Evolutionary conservation across 1,140 invertebrate genomes (phyloP), one percentile per base, ranked within the genome.

Genomic region (Sminthurinus signatus): DNA sequence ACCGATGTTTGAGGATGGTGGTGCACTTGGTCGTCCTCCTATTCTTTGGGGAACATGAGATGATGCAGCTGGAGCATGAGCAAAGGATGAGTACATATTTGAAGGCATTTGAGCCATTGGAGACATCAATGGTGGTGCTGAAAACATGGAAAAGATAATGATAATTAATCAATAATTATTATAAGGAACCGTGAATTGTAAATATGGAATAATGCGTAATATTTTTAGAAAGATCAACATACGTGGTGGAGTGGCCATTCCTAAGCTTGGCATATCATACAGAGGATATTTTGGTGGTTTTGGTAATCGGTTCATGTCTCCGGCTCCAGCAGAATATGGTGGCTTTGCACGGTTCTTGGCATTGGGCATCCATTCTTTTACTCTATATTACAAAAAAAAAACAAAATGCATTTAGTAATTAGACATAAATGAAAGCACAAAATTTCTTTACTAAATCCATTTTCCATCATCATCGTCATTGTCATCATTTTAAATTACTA

Each of bases 261-360:
- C 62, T 27, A 65, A 32, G 17, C 10, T 31, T 0, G 64, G 58
- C 57, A 72, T 57, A 28, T 72, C 70, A 32, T 72, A 72, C 0
- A 72, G 43, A 15, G 70, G 70, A 36, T 72, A 72, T 25, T 69
- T 66, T 17, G 70, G 70, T 23, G 70, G 70, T 39, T 69, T 67
- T 2, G 70, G 70, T 12, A 72, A 23, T 19, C 70, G 46, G 19
- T 72, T 52, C 44, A 67, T 57, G 12, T 69, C 62, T 17, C 54
- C n/a, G 2, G 23, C 14, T 8, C 29, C 29, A 23, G 19, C 14
- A 4, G 50, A 14, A 28, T 52, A 52, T 17, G 50, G 23, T 8
- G 50, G 14, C 29, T 42, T 21, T 56, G 28, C 31, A 12, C 29
- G 10, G 36, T 39, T 56, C 54, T 42, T 56, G 2, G 2, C 12